Conservation (phyloP, 2,113 vertebrate genomes). For the Azemiops feae region DNA sequence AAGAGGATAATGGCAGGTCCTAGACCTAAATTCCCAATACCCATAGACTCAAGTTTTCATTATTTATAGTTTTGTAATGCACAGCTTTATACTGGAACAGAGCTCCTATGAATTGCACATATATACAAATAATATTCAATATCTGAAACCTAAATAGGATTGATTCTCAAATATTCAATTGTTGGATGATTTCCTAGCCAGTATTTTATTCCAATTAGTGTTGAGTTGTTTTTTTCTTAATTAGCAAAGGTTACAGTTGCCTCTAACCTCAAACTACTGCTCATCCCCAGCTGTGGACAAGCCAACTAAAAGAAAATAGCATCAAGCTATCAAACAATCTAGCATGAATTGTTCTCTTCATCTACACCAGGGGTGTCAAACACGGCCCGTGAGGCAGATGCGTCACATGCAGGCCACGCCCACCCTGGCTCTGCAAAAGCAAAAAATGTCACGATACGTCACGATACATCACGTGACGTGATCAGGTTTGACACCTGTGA, state of each 20-base stretch:
- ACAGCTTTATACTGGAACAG: not conserved
- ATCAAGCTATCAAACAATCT: not conserved
- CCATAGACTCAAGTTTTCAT: not conserved
- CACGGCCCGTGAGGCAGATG: too few relatives aligned
- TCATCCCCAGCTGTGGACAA: not conserved
- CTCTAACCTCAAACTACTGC: slow-evolving; percentile 9
- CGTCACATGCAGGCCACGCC: too few relatives aligned
- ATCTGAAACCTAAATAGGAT: not conserved
- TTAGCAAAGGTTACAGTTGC: not conserved
- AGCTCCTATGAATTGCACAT: not conserved
- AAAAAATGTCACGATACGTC: too few relatives aligned
- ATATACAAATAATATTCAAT: not conserved
- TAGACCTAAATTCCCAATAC: not conserved
- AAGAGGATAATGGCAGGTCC: not conserved
- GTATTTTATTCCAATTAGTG: not conserved
- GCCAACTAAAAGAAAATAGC: not conserved
- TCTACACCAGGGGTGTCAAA: not conserved
- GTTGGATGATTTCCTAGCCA: not conserved
- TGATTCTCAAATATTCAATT: not conserved
- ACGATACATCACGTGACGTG: too few relatives aligned
- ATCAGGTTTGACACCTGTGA: too few relatives aligned
- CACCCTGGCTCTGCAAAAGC: too few relatives aligned
- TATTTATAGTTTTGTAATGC: not conserved
- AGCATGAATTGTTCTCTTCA: not conserved
- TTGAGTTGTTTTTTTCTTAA: slow-evolving; percentile 8